Evolutionary conservation across 2,888 invertebrate species (phyloP).

Genomic region (Philereme vetulata): DNA sequence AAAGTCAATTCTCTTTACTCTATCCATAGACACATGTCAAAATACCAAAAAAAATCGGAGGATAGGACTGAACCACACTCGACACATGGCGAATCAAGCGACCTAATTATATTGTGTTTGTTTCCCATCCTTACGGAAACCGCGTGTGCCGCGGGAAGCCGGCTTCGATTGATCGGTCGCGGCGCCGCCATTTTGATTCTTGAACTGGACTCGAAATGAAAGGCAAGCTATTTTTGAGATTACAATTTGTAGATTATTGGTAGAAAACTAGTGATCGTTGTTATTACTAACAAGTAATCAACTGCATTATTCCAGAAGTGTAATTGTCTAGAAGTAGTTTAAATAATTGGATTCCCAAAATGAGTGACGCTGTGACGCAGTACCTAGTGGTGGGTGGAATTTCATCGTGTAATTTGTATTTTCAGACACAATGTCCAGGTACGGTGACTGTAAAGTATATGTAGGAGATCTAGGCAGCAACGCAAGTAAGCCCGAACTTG

Average conservation of each 20-base stretch:
- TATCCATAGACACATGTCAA: constrained; percentile 1
- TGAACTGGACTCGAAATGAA: constrained; percentile 25
- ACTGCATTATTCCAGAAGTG: background rate
- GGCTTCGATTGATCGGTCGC: constrained; percentile 1
- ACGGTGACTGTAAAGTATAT: constrained; percentile 97
- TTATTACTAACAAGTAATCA: background rate
- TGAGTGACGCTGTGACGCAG: constrained; percentile 26
- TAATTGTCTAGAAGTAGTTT: constrained; percentile 1
- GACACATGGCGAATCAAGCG: constrained; percentile 3
- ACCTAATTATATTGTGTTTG: background rate
- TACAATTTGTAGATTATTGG: background rate
- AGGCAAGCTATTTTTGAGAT: constrained; percentile 21
- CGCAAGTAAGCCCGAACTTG: constrained; percentile 96
- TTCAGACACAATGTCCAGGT: constrained; percentile 86
- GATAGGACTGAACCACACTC: constrained; percentile 3
- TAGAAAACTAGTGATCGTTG: background rate
- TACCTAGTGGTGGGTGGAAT: constrained; percentile 12
- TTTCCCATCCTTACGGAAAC: constrained; percentile 11
- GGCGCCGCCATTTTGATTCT: constrained; percentile 25
- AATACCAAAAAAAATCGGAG: background rate
- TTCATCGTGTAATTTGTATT: constrained; percentile 18
- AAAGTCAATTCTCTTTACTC: background rate
- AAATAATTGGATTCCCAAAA: constrained; percentile 3
- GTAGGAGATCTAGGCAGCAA: constrained; percentile 96
- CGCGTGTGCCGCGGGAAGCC: constrained; percentile 3